Evolutionary conservation across 2,113 vertebrate genomes (phyloP).

Genomic region (Ariopsis seemanni): DNA sequence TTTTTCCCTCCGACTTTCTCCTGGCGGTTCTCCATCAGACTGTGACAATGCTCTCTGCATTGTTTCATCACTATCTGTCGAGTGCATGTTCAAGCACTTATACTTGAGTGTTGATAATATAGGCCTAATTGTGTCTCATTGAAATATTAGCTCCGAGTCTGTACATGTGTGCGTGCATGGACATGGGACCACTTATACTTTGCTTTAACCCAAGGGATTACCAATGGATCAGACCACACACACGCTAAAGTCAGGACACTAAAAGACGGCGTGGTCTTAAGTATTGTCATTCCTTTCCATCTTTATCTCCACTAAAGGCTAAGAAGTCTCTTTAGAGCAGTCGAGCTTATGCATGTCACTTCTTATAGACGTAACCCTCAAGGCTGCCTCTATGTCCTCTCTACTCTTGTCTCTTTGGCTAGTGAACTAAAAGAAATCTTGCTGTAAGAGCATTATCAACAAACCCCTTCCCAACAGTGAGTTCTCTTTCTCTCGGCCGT

Average conservation of each 20-base stretch:
- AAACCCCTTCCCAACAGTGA: slow-evolving; percentile 31
- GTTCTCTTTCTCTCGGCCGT: not conserved
- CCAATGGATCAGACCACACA: slow-evolving; percentile 2
- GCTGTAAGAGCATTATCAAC: slow-evolving; percentile 16
- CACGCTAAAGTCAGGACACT: not conserved
- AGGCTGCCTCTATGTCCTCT: slow-evolving; percentile 22
- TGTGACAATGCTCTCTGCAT: slow-evolving; percentile 8
- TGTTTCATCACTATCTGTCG: slow-evolving; percentile 8
- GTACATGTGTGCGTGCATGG: not conserved
- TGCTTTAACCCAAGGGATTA: slow-evolving; percentile 27
- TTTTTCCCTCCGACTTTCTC: slow-evolving; percentile 20
- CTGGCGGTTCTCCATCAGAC: slow-evolving; percentile 39
- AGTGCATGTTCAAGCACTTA: slow-evolving; percentile 37
- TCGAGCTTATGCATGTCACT: slow-evolving; percentile 29
- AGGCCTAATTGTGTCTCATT: slow-evolving; percentile 20
- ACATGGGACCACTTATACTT: slow-evolving; percentile 4
- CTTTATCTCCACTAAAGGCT: slow-evolving; percentile 15
- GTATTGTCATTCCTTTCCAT: not conserved
- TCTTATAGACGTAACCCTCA: slow-evolving; percentile 6
- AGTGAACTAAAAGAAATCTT: not conserved
- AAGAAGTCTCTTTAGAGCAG: not conserved
- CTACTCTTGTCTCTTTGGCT: slow-evolving; percentile 23
- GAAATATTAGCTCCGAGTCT: slow-evolving; percentile 24
- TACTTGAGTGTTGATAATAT: slow-evolving; percentile 22
- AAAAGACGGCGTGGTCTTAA: not conserved